A percentile compares a stretch with the other conserved stretches of the same genome.
Evolutionary conservation across 2,888 invertebrate genomes (phyloP).

Genomic region (Drosophila parthenogenetica): DNA sequence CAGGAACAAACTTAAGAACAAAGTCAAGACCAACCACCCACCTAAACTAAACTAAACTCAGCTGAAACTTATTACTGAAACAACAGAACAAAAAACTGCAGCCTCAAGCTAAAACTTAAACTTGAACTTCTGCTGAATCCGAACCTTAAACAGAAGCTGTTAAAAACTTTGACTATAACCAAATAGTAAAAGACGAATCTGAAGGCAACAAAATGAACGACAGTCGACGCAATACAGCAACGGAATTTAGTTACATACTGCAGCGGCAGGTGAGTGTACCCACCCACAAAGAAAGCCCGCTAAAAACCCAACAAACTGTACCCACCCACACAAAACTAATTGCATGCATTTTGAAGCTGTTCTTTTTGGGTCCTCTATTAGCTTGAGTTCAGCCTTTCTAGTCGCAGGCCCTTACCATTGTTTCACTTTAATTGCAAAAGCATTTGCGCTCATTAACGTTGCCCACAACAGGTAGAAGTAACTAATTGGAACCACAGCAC

Average conservation of each 20-base stretch:
- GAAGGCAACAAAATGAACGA: constrained; percentile 77
- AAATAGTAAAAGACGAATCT: constrained; percentile 29
- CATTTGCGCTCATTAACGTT: constrained; percentile 65
- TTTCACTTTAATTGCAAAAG: constrained; percentile 64
- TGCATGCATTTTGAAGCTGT: constrained; percentile 49
- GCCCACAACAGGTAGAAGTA: constrained; percentile 34
- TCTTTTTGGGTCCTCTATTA: constrained; percentile 22
- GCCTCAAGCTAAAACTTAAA: constrained; percentile 21
- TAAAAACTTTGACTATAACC: constrained; percentile 55
- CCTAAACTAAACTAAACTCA: constrained; percentile 40
- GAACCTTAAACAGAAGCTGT: constrained; percentile 38
- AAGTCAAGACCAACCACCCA: constrained; percentile 46
- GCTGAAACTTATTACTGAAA: constrained; percentile 41
- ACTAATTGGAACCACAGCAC: constrained; percentile 30
- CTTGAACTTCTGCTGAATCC: constrained; percentile 27
- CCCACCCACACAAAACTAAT: constrained; percentile 32
- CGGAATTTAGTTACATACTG: constrained; percentile 85
- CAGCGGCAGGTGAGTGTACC: constrained; percentile 83
- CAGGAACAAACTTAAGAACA: constrained; percentile 8
- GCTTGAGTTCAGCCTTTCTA: constrained; percentile 1
- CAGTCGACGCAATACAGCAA: constrained; percentile 84
- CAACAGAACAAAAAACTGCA: constrained; percentile 26
- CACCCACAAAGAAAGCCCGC: constrained; percentile 1
- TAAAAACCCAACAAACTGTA: neutral
- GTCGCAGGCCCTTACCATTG: constrained; percentile 18